Conservation (phyloP, 2,797 vertebrate genomes). For the Tapirus indicus region DNA sequence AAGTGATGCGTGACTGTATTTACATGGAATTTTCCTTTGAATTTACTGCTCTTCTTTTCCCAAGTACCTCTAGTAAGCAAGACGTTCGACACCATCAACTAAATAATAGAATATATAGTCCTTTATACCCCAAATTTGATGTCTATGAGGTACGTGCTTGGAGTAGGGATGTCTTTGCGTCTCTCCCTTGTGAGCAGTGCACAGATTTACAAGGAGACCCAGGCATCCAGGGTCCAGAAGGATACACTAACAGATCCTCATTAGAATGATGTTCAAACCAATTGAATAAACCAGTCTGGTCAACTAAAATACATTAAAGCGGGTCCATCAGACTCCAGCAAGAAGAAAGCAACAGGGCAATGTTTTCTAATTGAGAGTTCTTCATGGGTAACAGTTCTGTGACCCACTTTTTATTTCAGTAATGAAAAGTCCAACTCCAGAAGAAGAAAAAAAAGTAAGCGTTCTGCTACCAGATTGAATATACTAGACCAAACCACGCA, state of each 20-base stretch:
- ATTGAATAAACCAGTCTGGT: neutral
- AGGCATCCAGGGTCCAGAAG: neutral
- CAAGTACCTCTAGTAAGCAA: neutral
- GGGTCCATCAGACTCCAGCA: neutral
- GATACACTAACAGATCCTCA: neutral
- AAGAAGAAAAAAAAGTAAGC: neutral
- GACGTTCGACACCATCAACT: neutral
- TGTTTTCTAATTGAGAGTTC: neutral
- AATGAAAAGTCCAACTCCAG: slow-evolving; percentile 9
- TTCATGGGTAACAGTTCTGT: neutral
- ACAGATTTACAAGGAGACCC: neutral
- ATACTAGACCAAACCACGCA: neutral
- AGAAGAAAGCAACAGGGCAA: neutral
- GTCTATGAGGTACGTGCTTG: neutral
- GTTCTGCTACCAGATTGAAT: slow-evolving; percentile 12
- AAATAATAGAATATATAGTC: neutral
- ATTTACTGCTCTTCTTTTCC: neutral
- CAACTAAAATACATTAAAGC: neutral
- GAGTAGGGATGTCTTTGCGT: neutral
- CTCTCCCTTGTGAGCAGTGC: neutral
- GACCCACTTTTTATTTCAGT: neutral
- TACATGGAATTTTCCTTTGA: neutral
- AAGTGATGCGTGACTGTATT: neutral
- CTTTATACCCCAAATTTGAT: neutral
- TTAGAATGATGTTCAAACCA: neutral